Evolutionary conservation across 2,888 invertebrate genomes (phyloP).

Genomic region (Steromphala cineraria): DNA sequence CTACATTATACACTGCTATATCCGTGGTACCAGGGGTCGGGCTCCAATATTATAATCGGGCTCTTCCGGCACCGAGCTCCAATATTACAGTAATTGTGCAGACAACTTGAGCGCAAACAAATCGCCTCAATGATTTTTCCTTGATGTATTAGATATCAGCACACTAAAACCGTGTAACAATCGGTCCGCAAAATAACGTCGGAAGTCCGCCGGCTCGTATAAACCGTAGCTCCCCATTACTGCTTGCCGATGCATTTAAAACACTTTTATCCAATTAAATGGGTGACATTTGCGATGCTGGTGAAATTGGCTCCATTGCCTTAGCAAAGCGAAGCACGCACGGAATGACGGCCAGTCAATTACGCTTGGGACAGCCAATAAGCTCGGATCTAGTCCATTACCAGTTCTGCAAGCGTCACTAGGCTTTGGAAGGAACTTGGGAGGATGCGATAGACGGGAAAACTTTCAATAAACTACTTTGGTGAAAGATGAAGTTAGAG

Average conservation of each 20-base stretch:
- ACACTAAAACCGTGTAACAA: slow-evolving; percentile 27
- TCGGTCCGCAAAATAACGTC: slow-evolving; percentile 23
- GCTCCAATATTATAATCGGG: slow-evolving; percentile 6
- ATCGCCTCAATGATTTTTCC: not conserved
- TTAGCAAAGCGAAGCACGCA: not conserved
- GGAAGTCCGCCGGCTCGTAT: slow-evolving; percentile 23
- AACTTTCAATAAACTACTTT: too few relatives aligned
- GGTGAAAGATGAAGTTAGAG: too few relatives aligned
- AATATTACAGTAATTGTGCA: slow-evolving; percentile 18
- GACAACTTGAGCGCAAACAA: slow-evolving; percentile 28
- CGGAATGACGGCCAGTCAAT: slow-evolving; percentile 19
- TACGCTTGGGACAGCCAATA: slow-evolving; percentile 10
- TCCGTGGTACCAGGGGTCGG: slow-evolving; percentile 10
- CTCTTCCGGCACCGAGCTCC: slow-evolving; percentile 10
- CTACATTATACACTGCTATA: slow-evolving; percentile 2
- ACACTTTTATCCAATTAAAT: slow-evolving; percentile 35
- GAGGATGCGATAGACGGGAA: too few relatives aligned
- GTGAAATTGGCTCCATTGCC: slow-evolving; percentile 21
- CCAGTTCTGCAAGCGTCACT: not conserved
- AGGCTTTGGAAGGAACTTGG: too few relatives aligned
- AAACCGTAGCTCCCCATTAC: slow-evolving; percentile 22
- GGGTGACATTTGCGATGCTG: slow-evolving; percentile 26
- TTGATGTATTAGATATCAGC: slow-evolving; percentile 21
- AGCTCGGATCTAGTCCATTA: not conserved
- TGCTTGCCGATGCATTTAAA: slow-evolving; percentile 30